These are phyloP conservation scores for Idaea biselata DNA, from an alignment of 2,888 invertebrate genomes.

Conservation along the genomic window DNA sequence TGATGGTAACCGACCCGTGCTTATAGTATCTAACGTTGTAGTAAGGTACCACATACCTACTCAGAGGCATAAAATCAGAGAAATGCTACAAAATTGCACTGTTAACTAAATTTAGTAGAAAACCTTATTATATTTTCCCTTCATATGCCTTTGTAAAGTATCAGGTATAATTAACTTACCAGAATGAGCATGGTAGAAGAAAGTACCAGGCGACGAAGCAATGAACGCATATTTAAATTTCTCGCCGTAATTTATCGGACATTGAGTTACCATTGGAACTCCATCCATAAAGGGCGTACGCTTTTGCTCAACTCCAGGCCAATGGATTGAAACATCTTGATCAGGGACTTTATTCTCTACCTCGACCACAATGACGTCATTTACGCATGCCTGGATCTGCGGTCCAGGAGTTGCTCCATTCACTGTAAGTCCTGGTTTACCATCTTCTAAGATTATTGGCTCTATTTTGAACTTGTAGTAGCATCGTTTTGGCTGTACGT, in stretches of 20 bases:
- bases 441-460: constrained; percentile 53
- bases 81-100: too few species aligned
- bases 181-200: constrained; percentile 86
- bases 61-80: too few species aligned
- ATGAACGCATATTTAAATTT: constrained; percentile 87
- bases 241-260: constrained; percentile 84
- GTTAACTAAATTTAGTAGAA: too few species aligned
- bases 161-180: constrained; percentile 57
- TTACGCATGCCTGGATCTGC: constrained; percentile 83
- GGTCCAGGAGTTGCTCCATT: constrained; percentile 75
- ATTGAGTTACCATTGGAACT: constrained; percentile 88
- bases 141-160: too few species aligned
- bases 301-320: constrained; percentile 85
- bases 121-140: too few species aligned
- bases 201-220: constrained; percentile 85
- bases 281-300: constrained; percentile 88
- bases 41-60: too few species aligned
- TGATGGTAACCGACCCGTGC: too few species aligned
- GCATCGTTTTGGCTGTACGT: constrained; percentile 71
- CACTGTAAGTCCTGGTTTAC: constrained; percentile 52
- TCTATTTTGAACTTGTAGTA: constrained; percentile 63
- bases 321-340: constrained; percentile 86
- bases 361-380: constrained; percentile 87
- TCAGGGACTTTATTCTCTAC: constrained; percentile 85
- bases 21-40: too few species aligned